Conservation (phyloP, 2,113 vertebrate genomes). For the Heliornis fulica region DNA sequence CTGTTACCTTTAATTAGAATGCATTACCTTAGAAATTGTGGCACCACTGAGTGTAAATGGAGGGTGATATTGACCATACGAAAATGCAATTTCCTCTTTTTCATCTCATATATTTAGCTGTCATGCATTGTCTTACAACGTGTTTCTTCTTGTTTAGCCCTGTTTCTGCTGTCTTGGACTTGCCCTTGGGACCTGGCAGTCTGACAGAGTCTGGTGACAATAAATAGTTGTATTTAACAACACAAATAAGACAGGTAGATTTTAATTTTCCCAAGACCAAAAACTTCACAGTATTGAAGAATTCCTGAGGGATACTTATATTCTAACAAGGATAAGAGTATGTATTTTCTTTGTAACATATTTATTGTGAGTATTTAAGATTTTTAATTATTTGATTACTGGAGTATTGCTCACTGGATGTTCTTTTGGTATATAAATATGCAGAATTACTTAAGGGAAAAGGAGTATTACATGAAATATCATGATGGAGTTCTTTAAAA, state of each 20-base stretch:
- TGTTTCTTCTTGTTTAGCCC: background rate
- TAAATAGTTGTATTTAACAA: background rate
- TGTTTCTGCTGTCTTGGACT: background rate
- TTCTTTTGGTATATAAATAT: background rate
- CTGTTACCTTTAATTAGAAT: background rate
- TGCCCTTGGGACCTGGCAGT: background rate
- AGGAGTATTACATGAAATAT: background rate
- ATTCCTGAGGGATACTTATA: background rate
- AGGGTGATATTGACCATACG: background rate
- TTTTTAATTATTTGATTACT: background rate
- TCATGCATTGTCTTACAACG: background rate
- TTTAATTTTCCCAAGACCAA: background rate
- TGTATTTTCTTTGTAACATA: background rate
- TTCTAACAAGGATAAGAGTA: background rate
- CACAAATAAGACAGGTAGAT: background rate
- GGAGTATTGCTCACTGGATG: background rate
- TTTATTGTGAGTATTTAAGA: background rate
- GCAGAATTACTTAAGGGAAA: background rate
- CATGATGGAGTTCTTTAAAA: background rate
- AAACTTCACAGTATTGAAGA: background rate
- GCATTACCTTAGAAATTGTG: background rate
- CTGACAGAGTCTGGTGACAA: background rate
- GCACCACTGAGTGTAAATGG: background rate
- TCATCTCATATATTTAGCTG: background rate
- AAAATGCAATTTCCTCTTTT: background rate